Base-by-base conservation (phyloP, 2,888 invertebrate species). In the Volucella inflata region DNA sequence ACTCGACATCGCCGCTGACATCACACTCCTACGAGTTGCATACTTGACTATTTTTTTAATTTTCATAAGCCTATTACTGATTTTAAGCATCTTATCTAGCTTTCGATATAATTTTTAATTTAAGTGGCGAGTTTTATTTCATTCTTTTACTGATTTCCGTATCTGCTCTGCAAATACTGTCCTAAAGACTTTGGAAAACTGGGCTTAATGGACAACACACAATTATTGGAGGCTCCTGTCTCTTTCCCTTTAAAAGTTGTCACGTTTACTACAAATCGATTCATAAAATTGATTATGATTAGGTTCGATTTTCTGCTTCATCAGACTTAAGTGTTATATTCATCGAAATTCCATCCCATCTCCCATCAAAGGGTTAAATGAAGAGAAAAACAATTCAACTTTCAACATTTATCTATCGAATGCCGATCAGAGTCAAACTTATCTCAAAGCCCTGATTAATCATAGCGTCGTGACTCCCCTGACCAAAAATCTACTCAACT, bases 351-450 rank as follows among this genome's bases (percentile, higher is more conserved):
- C 11, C 10, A 36, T 44, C 40, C 38, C 16, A 17, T 67, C 51
- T 59, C 4, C n/a, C 17, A 68, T 46, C 55, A 51, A 67, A 51
- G 76, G 59, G 67, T 77, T 77, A 62, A 77, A 55, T 77, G 53
- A 67, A 38, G 55, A 14, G 68, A 60, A 70, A 77, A 77, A 53
- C 68, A 77, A 77, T 77, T 62, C 16, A 68, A 68, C 65, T 65
- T 70, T 51, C 21, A 40, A 40, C 65, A 68, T 67, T 57, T 30
- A 21, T 76, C 50, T 51, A 16, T n/a, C n/a, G 40, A 42, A 48
- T 16, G n/a, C 46, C 53, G 30, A 67, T 59, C 40, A 75, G 50
- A 60, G 38, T 76, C 51, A 62, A 70, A 60, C 21, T 68, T 46
- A 46, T 70, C 46, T 53, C n/a, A 1, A 36, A 46, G 11, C n/a